Conservation (phyloP, 2,113 vertebrate species). For the Grallaria varia region DNA sequence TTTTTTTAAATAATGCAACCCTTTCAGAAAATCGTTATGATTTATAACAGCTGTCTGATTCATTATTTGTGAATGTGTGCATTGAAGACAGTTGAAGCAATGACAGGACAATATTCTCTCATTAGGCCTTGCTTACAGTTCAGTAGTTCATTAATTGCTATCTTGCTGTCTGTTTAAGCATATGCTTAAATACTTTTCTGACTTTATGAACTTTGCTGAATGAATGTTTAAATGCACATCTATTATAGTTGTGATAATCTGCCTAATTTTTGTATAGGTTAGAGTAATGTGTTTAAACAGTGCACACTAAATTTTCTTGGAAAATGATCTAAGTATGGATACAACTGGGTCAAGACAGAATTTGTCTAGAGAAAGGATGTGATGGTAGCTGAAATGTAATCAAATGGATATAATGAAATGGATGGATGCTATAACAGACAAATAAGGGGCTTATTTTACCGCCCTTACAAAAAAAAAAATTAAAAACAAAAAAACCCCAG, state of each 20-base stretch:
- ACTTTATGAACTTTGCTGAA: neutral
- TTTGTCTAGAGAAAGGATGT: neutral
- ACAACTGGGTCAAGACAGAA: neutral
- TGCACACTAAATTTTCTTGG: neutral
- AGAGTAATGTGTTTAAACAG: neutral
- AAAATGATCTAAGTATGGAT: neutral
- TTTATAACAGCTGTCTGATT: neutral
- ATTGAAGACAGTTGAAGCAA: neutral
- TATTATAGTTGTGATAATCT: neutral
- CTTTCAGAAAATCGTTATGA: neutral
- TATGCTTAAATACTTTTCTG: neutral
- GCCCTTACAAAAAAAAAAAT: neutral
- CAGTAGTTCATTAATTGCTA: neutral
- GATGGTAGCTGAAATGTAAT: neutral
- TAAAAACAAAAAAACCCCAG: neutral
- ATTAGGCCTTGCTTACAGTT: neutral
- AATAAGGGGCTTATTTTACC: neutral
- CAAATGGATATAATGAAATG: too few relatives aligned
- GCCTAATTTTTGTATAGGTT: neutral
- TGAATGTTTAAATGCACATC: neutral
- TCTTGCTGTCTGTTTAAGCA: neutral
- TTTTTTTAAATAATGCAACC: neutral
- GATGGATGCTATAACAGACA: neutral
- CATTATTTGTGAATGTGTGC: neutral
- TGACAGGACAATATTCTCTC: neutral